phyloP scores from a whole-genome alignment of 2,797 vertebrate genomes.

The Rhyacichthys aspro region DNA sequence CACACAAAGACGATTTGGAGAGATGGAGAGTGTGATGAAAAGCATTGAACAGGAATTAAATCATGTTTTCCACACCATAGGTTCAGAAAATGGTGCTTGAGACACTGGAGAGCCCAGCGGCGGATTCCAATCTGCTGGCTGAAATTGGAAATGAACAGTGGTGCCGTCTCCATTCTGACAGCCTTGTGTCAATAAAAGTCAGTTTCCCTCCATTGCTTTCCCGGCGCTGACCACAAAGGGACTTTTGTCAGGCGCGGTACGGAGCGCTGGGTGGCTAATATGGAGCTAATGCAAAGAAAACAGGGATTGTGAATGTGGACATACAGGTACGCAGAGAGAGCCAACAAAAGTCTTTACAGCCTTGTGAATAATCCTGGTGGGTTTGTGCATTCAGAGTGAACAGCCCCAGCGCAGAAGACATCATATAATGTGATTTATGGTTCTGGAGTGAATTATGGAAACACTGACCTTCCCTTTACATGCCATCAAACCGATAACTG shows the following conservation, averaged over 20 bases:
- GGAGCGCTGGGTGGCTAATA: constrained; percentile 31
- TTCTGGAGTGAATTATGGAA: constrained; percentile 76
- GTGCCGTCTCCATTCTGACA: constrained; percentile 74
- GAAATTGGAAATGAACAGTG: constrained; percentile 80
- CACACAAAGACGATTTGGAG: constrained; percentile 71
- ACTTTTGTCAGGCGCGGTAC: constrained; percentile 56
- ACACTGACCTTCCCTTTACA: constrained; percentile 79
- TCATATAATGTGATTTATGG: constrained; percentile 78
- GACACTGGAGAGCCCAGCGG: constrained; percentile 68
- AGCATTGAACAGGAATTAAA: constrained; percentile 79
- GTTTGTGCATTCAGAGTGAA: background rate
- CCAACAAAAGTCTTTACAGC: constrained; percentile 49
- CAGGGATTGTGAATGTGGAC: constrained; percentile 27
- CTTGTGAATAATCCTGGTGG: constrained; percentile 26
- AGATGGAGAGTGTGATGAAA: constrained; percentile 77
- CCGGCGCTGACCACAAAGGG: constrained; percentile 65
- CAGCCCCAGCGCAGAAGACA: constrained; percentile 25
- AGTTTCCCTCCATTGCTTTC: constrained; percentile 71
- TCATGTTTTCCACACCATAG: constrained; percentile 80
- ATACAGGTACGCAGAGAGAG: background rate
- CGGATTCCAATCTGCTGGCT: constrained; percentile 76
- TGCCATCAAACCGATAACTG: constrained; percentile 78
- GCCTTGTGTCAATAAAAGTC: constrained; percentile 78
- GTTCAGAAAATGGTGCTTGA: constrained; percentile 76
- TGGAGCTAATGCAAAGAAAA: constrained; percentile 48